Evolutionary conservation across 2,888 invertebrate species (phyloP), one percentile per base, ranked within the genome.

Genomic region (Quadriops clusia): DNA sequence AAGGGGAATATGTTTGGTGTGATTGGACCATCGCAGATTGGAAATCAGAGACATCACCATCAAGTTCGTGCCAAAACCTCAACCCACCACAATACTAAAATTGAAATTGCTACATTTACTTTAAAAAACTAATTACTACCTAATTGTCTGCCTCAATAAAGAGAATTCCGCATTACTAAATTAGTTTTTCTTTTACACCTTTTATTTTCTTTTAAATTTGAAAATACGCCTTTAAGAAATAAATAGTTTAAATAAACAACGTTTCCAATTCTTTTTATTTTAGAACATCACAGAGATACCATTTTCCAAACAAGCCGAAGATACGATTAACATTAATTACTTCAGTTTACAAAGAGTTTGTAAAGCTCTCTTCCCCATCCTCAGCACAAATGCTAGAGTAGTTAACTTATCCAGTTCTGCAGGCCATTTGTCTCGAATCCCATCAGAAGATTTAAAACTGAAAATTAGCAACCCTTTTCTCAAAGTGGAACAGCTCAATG

Each of bases 391-490:
- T 46, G 79, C 79, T 1, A 69, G 77, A 47, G 82, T 86, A 6
- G 75, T 84, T 1, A 81, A 84, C 45, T 61, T 86, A 0, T 81
- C 83, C 0, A 83, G 83, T 39, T 70, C 72, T 4, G 67, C 67
- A 8, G 82, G 81, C 1, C 68, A 74, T 29, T 53, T 80, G 21
- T 61, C 65, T 1, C 63, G 64, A 3, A 74, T 83, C 39, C 71
- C 74, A 25, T 69, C 69, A 28, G 61, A 67, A 43, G 58, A 59
- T 5, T 58, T 78, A 6, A 65, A 67, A 40, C 58, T 57, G 26
- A 67, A 65, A 51, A 65, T 82, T 3, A 63, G 67, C 24, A 58
- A 70, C 50, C 53, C 67, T 1, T 58, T 58, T 9, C 52, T 81
- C 11, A 73, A 70, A 1, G 68, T 74, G 50, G 63, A 68, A 23